Evolutionary conservation across 1,140 invertebrate species (phyloP).

Genomic region (Penaeus vannamei): DNA sequence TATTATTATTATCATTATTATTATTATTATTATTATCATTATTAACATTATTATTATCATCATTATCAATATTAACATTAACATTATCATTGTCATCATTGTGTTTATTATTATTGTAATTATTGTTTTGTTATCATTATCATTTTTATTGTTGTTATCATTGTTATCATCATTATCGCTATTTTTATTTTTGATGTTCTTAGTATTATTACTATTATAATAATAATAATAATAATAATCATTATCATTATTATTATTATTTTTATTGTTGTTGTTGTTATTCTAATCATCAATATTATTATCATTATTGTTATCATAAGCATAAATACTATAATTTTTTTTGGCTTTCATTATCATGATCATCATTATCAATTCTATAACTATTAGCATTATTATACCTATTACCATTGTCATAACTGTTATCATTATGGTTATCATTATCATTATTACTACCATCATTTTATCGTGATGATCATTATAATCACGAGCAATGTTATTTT

Average conservation of each 20-base stretch:
- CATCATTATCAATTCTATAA: neutral
- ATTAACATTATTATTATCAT: neutral
- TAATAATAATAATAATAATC: neutral
- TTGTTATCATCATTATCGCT: neutral
- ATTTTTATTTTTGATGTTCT: neutral
- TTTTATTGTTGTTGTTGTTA: neutral
- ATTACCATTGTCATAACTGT: neutral
- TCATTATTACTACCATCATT: neutral
- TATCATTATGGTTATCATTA: conserved; percentile 34
- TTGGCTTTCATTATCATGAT: neutral
- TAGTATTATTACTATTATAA: neutral
- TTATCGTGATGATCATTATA: no score
- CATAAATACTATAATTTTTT: neutral
- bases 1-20: neutral
- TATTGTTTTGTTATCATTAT: neutral
- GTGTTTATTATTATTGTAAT: conserved; percentile 13
- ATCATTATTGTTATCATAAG: neutral
- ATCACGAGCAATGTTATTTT: no score
- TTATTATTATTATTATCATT: neutral
- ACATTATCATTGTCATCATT: neutral
- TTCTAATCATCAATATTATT: neutral
- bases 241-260: neutral
- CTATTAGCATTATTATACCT: conserved; percentile 18
- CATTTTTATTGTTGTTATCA: neutral
- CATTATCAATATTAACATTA: neutral